Base-by-base conservation (phyloP, 2,113 vertebrate species). In the Passerina amoena region DNA sequence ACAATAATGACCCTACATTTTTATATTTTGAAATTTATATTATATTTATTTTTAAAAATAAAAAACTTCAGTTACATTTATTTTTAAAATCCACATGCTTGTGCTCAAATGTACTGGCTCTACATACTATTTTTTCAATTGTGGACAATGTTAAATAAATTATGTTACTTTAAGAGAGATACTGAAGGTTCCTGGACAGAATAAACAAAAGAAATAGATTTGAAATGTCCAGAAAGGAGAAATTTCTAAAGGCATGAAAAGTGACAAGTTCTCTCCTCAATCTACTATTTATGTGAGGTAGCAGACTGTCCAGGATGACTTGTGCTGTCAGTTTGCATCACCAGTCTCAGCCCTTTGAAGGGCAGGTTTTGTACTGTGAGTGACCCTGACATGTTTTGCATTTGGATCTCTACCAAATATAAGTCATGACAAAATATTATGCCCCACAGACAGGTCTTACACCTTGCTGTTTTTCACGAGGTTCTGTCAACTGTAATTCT, bases 141-240 rank as follows among this genome's bases (percentile, higher is more conserved):
- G 44, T 90, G 97, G 97, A 97, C 96, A 56, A 98, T 89, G 71
- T 98, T 97, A 9, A 98, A 98, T 90, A 98, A 98, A 96, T 98
- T 98, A 66, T 82, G 84, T 14, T 97, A 97, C 37, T 95, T 98
- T 66, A 98, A 98, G 38, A 97, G 98, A 69, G 98, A 98, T 82
- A 98, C 97, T 11, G 98, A 98, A 97, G 98, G 96, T 25, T 98
- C 23, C 35, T 96, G 96, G 9, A 98, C 98, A 89, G 97, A 96
- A 95, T 97, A 98, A 98, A 97, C 95, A 96, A 98, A 98, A 96
- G 57, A 95, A 35, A 97, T 98, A 57, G 96, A 98, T 96, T 98
- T 98, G 3, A 97, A 98, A 94, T 98, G 93, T 97, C 97, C 98
- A 10, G 98, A 98, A 98, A 98, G 91, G 95, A 98, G 88, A 98